phyloP scores from a whole-genome alignment of 2,113 vertebrate genomes.

The Halcyon senegalensis region DNA sequence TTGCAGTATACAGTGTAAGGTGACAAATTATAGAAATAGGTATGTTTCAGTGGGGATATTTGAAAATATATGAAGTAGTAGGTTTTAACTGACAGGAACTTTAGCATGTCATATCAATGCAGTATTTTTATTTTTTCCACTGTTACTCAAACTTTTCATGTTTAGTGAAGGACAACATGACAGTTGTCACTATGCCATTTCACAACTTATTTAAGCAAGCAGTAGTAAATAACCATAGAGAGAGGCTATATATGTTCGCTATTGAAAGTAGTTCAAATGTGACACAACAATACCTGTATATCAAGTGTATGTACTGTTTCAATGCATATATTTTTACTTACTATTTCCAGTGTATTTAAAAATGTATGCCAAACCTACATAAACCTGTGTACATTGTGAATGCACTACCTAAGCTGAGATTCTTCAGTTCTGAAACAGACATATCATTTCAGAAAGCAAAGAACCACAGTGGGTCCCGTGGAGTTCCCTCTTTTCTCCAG shows the following conservation, averaged over 20 bases:
- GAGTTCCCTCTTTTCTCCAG: neutral
- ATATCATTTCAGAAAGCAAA: conserved; percentile 5
- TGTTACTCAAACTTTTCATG: neutral
- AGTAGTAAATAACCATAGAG: neutral
- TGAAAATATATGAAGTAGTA: conserved; percentile 8
- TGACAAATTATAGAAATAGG: neutral
- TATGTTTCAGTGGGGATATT: conserved; percentile 1
- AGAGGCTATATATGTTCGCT: neutral
- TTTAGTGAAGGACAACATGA: neutral
- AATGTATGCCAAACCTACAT: neutral
- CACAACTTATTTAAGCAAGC: neutral
- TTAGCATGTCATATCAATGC: neutral
- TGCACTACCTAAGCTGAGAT: neutral
- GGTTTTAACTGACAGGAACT: neutral
- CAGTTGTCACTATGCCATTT: neutral
- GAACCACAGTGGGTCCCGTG: neutral
- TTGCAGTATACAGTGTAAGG: neutral
- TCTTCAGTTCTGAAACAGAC: neutral
- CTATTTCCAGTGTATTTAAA: conserved; percentile 35
- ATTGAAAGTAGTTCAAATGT: conserved; percentile 28
- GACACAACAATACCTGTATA: neutral
- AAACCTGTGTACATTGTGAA: neutral
- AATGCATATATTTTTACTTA: conserved; percentile 14
- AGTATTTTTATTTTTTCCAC: conserved; percentile 28
- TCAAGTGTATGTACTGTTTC: neutral